Evolutionary conservation across 2,888 invertebrate species (phyloP).

Genomic region (Scaptodrosophila latifasciaeformis): DNA sequence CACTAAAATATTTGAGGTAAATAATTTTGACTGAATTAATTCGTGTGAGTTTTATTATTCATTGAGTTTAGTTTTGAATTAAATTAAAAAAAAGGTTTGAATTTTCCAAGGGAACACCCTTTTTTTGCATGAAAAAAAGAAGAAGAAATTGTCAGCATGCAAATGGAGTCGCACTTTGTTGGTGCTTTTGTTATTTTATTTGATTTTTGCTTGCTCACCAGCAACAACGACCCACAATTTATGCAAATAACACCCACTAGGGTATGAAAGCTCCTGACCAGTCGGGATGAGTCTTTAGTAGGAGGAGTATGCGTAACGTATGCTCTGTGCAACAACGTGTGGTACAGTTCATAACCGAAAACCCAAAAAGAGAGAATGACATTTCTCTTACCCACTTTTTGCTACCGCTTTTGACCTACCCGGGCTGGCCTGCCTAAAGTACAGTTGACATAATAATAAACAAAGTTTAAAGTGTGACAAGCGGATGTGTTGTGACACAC

Average conservation of each 20-base stretch:
- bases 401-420: neutral
- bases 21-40: too few relatives aligned
- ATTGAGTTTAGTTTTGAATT: too few relatives aligned
- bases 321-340: too few relatives aligned
- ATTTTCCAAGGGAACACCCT: too few relatives aligned
- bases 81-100: too few relatives aligned
- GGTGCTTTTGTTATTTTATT: conserved; percentile 44
- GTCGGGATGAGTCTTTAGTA: conserved; percentile 10
- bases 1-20: too few relatives aligned
- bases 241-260: conserved; percentile 37
- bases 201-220: conserved; percentile 42
- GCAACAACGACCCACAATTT: conserved; percentile 28
- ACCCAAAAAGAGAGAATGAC: neutral
- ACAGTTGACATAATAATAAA: conserved; percentile 31
- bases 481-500: conserved; percentile 52
- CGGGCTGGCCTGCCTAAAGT: neutral
- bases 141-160: conserved; percentile 12
- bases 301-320: conserved; percentile 8
- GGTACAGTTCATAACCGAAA: too few relatives aligned
- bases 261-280: conserved; percentile 22
- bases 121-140: neutral
- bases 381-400: too few relatives aligned
- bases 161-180: conserved; percentile 19
- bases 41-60: too few relatives aligned
- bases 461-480: conserved; percentile 45